Conservation (phyloP, 2,888 invertebrate species). For the Clitarchus hookeri region DNA sequence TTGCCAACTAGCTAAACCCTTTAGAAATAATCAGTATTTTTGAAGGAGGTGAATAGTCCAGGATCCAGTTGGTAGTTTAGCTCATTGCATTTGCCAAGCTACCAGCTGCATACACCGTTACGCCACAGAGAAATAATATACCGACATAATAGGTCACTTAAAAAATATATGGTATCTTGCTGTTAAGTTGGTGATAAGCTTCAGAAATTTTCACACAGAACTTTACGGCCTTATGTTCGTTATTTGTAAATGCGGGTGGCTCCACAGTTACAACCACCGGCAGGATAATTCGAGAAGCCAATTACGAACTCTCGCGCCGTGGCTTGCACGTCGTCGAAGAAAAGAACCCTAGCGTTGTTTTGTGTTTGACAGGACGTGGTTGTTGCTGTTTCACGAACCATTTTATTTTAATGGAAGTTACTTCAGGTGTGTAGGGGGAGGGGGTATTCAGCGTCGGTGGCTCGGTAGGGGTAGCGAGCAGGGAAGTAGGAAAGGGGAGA, state of each 20-base stretch:
- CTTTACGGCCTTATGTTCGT: neutral
- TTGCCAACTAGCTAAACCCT: too few species aligned
- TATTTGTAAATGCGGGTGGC: neutral
- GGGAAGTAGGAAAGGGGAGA: neutral
- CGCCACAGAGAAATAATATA: too few species aligned
- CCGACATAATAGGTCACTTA: too few species aligned
- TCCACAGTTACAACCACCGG: neutral
- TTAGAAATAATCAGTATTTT: too few species aligned
- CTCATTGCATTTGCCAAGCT: too few species aligned
- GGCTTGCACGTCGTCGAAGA: neutral
- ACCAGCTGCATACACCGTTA: too few species aligned
- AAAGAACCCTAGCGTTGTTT: neutral
- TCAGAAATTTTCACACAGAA: too few species aligned
- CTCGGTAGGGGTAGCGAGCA: neutral
- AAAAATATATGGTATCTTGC: too few species aligned
- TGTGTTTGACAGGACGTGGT: neutral
- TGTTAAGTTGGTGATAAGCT: too few species aligned
- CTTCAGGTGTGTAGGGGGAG: neutral
- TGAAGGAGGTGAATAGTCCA: too few species aligned
- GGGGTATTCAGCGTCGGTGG: neutral
- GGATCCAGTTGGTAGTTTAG: too few species aligned
- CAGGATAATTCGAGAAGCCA: neutral
- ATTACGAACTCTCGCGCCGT: neutral
- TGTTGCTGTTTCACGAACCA: neutral
- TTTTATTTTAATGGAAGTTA: neutral